Base-by-base conservation (phyloP, 2,888 invertebrate genomes). In the Rosalia funebris region DNA sequence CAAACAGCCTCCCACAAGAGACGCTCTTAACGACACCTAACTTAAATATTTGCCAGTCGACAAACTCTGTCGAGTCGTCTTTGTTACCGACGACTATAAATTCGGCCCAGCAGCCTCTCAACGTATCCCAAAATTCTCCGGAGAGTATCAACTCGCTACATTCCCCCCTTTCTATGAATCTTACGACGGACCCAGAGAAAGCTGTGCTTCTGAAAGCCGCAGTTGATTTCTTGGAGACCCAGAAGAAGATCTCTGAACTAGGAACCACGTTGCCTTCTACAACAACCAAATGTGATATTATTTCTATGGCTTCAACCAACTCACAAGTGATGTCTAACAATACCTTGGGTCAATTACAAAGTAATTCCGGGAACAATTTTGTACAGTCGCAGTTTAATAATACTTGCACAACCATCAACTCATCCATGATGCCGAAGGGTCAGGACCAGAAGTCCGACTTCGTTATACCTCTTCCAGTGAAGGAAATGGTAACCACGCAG, bases 181-280 rank as follows among this genome's bases (percentile, higher is more conserved):
- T 74, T 5, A 85, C 87, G 41, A 84, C 86, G 1, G 86, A 88
- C 19, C 87, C 89, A 19, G 89, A 89, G 69, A 91, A 91, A 68
- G 89, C 88, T n/a, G 89, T 91, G 85, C 85, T 91, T 41, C 83
- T 91, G 53, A 89, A 89, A 76, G 91, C 91, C 3, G 89, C 90
- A 0, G 89, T 88, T 0, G 89, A 90, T 80, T 86, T 89, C 69
- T 83, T 90, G 10, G 87, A 89, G 44, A 89, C 89, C 0, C 85
- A 85, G 83, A 86, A 82, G 84, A 71, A 88, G 85, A 72, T 84
- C 83, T 25, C 83, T 81, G 60, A 86, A 82, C 71, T 78, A 56
- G 74, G 70, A 2, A 62, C 62, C 19, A 60, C 53, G 2, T 34
- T 50, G 37, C 44, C 63, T 46, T 55, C 47, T 62, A 47, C 44